Conservation (phyloP, 2,888 invertebrate genomes). For the Danaus chrysippus region DNA sequence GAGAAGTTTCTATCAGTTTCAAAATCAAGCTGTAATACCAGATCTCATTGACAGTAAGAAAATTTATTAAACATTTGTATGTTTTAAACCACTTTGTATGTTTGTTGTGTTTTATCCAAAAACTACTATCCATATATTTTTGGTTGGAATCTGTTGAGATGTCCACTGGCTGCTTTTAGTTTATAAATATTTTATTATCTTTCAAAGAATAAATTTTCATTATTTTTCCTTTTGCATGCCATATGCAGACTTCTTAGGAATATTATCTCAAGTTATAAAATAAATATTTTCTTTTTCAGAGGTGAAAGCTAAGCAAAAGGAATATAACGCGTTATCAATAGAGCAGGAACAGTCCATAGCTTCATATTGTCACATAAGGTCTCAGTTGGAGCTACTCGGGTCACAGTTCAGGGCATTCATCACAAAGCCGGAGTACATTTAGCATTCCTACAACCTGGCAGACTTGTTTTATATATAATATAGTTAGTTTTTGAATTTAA, state of each 20-base stretch:
- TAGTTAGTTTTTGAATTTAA: no score
- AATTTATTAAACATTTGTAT: no score
- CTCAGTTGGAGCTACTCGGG: slow-evolving; percentile 87
- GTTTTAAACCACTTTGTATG: no score
- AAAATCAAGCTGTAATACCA: slow-evolving; percentile 97
- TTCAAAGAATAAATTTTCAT: no score
- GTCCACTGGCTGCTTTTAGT: no score
- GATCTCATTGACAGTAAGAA: slow-evolving; percentile 89
- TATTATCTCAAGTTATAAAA: slow-evolving; percentile 2
- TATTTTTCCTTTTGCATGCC: no score
- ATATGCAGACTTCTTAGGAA: no score
- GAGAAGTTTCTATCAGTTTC: slow-evolving; percentile 98
- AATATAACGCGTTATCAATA: slow-evolving; percentile 82
- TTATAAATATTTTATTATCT: no score
- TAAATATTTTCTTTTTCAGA: slow-evolving; percentile 58
- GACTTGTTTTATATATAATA: no score
- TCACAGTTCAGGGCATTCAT: slow-evolving; percentile 88
- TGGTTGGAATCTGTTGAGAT: no score
- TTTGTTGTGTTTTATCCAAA: no score
- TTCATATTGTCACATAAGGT: slow-evolving; percentile 90
- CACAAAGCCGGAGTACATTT: slow-evolving; percentile 90
- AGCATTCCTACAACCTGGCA: slow-evolving; percentile 96
- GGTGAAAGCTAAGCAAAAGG: slow-evolving; percentile 81
- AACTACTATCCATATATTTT: no score
- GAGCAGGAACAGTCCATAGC: slow-evolving; percentile 87